These are phyloP conservation scores for Reticulitermes speratus DNA, from an alignment of 1,140 invertebrate species.

Conservation along the genomic window DNA sequence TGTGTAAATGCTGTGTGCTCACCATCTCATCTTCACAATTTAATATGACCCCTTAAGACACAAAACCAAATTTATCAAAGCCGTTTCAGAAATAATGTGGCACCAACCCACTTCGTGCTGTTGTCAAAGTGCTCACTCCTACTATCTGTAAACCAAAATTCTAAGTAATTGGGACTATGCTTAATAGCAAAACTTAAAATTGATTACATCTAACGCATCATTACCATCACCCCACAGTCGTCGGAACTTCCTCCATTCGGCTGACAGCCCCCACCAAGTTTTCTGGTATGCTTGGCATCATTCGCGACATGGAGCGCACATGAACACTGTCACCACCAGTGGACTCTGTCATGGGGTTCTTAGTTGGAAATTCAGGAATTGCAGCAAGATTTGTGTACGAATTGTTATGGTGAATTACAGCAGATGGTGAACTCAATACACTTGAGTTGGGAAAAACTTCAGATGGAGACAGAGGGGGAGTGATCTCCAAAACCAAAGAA, in stretches of 20 bases:
- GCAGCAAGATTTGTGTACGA: conserved; percentile 22
- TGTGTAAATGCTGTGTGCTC: too few species aligned
- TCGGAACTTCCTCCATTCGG: neutral
- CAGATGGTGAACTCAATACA: neutral
- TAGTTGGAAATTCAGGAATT: conserved; percentile 7
- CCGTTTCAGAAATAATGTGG: too few species aligned
- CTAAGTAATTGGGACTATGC: neutral
- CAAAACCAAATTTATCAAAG: too few species aligned
- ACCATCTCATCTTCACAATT: too few species aligned
- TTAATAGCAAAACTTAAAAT: neutral
- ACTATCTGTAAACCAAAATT: neutral
- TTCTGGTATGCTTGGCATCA: conserved; percentile 26
- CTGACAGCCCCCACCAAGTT: neutral
- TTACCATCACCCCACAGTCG: neutral
- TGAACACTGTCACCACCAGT: neutral
- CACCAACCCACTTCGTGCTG: too few species aligned
- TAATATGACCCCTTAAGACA: too few species aligned
- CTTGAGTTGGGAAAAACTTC: neutral
- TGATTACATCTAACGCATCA: neutral
- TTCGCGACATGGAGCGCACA: neutral
- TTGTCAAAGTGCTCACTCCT: too few species aligned
- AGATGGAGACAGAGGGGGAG: neutral
- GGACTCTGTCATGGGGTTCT: neutral
- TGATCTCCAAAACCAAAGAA: neutral
- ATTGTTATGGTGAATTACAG: conserved; percentile 3